Percentiles rank a stretch among this genome's conserved stretches.
Evolutionary conservation across 1,140 invertebrate genomes (phyloP).

Genomic region (Drosophila obscura): DNA sequence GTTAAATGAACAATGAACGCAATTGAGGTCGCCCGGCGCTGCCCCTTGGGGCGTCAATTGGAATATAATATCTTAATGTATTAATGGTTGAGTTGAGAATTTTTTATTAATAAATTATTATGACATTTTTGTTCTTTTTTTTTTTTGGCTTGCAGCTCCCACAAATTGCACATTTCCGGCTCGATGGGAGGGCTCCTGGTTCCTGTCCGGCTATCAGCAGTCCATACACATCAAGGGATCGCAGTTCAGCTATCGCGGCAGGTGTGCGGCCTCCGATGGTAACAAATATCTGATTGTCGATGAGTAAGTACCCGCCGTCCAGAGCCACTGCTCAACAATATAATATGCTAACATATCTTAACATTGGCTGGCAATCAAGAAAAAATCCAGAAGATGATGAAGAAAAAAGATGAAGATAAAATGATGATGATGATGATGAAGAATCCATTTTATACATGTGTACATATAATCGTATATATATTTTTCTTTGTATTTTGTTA

Average conservation of each 20-base stretch:
- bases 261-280: conserved; percentile 90
- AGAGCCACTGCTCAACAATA: conserved; percentile 14
- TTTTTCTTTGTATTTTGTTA: conserved; percentile 32
- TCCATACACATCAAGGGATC: conserved; percentile 91
- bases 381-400: too few relatives aligned
- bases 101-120: conserved; percentile 68
- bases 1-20: conserved; percentile 78
- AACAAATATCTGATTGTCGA: conserved; percentile 93
- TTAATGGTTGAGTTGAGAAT: conserved; percentile 38
- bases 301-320: conserved; percentile 87
- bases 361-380: conserved; percentile 44
- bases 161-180: conserved; percentile 91
- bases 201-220: conserved; percentile 92
- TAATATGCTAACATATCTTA: conserved; percentile 39
- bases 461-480: conserved; percentile 9
- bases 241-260: conserved; percentile 91
- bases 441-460: conserved; percentile 1
- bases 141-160: conserved; percentile 76
- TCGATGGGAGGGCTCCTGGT: conserved; percentile 92
- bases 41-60: conserved; percentile 50
- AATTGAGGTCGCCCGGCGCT: conserved; percentile 66
- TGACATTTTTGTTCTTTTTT: conserved; percentile 7
- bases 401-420: too few relatives aligned
- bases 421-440: too few relatives aligned
- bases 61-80: conserved; percentile 61